Conservation (phyloP, 2,113 vertebrate genomes). For the Benitochromis conjunctus region DNA sequence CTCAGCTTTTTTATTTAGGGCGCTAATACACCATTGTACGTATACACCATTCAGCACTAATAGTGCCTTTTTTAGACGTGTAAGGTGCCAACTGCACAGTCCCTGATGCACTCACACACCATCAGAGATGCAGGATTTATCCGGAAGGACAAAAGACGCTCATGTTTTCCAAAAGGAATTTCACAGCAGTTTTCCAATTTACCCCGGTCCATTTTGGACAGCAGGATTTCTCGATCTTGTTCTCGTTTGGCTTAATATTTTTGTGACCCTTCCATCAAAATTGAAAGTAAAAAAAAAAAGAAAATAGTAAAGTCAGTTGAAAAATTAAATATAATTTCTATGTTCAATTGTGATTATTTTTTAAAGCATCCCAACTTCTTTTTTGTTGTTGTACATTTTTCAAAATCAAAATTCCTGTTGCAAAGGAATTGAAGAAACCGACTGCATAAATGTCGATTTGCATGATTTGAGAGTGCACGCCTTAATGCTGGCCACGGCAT, state of each 20-base stretch:
- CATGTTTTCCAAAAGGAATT: background rate
- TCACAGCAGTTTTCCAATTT: background rate
- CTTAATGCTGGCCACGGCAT: background rate
- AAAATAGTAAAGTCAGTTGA: background rate
- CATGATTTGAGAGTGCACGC: background rate
- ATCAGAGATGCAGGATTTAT: rapidly evolving
- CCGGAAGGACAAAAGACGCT: background rate
- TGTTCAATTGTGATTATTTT: background rate
- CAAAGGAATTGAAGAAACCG: background rate
- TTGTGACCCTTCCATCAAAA: background rate
- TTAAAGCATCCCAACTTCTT: too few species aligned
- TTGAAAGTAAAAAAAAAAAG: background rate
- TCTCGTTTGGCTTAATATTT: background rate
- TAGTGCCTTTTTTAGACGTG: background rate
- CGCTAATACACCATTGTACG: background rate
- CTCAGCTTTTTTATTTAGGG: background rate
- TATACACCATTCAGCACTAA: background rate
- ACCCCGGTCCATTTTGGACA: too few species aligned
- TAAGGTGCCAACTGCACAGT: background rate
- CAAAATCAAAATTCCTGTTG: background rate
- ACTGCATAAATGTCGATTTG: background rate
- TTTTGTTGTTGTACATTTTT: background rate
- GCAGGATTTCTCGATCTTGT: background rate
- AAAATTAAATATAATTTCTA: background rate
- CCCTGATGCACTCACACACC: background rate